phyloP scores from a whole-genome alignment of 2,888 invertebrate genomes.

The Hydrotaea diabolus region DNA sequence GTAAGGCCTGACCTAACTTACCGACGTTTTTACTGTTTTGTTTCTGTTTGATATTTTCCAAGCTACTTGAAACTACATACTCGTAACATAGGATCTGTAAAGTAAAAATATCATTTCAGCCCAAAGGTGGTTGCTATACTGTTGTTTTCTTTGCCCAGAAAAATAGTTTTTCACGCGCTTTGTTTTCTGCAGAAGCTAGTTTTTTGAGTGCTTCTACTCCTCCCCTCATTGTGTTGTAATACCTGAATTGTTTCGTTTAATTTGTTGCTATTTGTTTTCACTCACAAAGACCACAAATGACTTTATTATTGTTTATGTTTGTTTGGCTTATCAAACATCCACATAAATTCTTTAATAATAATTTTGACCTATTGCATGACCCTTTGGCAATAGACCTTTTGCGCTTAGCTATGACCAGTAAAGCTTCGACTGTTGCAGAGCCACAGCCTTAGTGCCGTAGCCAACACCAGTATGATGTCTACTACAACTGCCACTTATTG shows the following conservation, averaged over 20 bases:
- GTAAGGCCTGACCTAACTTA: too few relatives aligned
- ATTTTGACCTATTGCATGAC: slow-evolving; percentile 60
- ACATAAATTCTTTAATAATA: slow-evolving; percentile 60
- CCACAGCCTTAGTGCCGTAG: background rate
- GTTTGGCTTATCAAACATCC: background rate
- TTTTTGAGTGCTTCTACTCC: slow-evolving; percentile 13
- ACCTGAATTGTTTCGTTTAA: too few relatives aligned
- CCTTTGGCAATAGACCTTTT: slow-evolving; percentile 50
- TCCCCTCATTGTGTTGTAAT: slow-evolving; percentile 26
- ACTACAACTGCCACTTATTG: background rate
- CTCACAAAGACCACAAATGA: background rate
- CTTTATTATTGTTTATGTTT: slow-evolving; percentile 21
- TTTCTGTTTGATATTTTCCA: too few relatives aligned
- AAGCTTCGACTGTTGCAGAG: background rate
- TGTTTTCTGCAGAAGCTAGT: slow-evolving; percentile 11
- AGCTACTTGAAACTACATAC: too few relatives aligned
- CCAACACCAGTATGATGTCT: too few relatives aligned
- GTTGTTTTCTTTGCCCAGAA: background rate
- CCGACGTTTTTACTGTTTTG: too few relatives aligned
- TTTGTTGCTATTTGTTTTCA: background rate
- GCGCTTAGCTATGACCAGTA: slow-evolving; percentile 4
- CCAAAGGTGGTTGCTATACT: too few relatives aligned
- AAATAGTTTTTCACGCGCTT: background rate
- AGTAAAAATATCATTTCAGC: too few relatives aligned
- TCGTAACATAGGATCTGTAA: too few relatives aligned